Conservation (phyloP, 2,888 invertebrate species). For the Rapana venosa region DNA sequence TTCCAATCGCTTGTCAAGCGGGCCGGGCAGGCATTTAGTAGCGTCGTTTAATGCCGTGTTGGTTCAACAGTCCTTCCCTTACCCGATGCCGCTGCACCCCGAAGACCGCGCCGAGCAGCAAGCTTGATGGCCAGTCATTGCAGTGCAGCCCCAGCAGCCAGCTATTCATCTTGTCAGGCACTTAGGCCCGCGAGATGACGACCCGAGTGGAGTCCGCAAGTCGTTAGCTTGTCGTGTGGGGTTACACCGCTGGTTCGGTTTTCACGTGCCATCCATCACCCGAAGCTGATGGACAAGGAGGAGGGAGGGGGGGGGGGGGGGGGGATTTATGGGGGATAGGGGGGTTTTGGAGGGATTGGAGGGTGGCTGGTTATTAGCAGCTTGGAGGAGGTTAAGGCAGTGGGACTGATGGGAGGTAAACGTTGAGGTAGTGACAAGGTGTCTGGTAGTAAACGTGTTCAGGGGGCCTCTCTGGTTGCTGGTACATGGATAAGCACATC, state of each 20-base stretch:
- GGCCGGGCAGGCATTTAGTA: background rate
- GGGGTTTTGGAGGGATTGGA: too few species aligned
- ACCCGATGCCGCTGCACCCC: too few species aligned
- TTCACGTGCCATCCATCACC: background rate
- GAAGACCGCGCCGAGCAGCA: background rate
- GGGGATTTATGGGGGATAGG: constrained; percentile 13
- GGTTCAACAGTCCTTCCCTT: background rate
- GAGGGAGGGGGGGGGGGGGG: background rate
- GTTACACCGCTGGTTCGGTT: background rate
- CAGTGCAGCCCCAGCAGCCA: background rate
- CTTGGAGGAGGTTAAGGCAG: background rate
- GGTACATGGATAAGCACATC: too few species aligned
- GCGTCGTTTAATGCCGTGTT: constrained; percentile 4
- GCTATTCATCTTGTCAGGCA: background rate
- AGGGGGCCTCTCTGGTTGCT: background rate
- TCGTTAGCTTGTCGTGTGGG: background rate
- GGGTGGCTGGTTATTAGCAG: constrained; percentile 3
- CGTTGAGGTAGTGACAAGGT: background rate
- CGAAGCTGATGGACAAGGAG: background rate
- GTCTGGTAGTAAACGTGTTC: background rate
- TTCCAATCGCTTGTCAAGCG: background rate
- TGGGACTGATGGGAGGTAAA: background rate
- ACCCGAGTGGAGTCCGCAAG: background rate
- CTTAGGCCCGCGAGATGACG: background rate
- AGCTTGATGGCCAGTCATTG: background rate